Percentiles rank a stretch among this genome's conserved stretches.
phyloP scores from a whole-genome alignment of 2,113 vertebrate genomes.

The Cyrtonyx montezumae region DNA sequence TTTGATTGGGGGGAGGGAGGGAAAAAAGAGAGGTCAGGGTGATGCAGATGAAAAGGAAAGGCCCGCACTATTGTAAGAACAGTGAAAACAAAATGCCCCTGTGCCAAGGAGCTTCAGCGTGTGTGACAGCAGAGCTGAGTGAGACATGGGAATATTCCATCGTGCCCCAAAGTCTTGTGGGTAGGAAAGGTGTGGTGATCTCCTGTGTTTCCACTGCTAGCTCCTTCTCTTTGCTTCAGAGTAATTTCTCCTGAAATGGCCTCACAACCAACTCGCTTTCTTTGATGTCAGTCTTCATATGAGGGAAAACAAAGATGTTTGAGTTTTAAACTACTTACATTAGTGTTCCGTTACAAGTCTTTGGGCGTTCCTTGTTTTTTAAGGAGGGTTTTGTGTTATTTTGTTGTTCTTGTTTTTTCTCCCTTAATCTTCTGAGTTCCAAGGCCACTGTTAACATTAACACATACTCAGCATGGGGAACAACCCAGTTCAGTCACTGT shows the following conservation, averaged over 20 bases:
- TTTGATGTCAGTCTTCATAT: slow-evolving; percentile 24
- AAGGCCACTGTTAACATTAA: slow-evolving; percentile 30
- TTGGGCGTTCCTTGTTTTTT: slow-evolving; percentile 48
- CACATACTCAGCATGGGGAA: slow-evolving; percentile 42
- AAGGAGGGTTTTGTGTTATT: slow-evolving; percentile 12
- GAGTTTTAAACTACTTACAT: slow-evolving; percentile 40
- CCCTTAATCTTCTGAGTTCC: not conserved
- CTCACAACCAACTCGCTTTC: not conserved
- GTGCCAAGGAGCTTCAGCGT: not conserved
- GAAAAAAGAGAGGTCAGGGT: slow-evolving; percentile 27
- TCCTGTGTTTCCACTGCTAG: not conserved
- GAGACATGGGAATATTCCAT: not conserved
- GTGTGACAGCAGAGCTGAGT: not conserved
- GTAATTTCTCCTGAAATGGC: not conserved
- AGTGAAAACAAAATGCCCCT: slow-evolving; percentile 13
- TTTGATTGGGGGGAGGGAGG: not conserved
- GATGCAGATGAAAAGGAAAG: not conserved
- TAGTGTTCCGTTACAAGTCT: slow-evolving; percentile 45
- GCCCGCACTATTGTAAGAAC: not conserved
- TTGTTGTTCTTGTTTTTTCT: not conserved
- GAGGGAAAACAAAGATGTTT: slow-evolving; percentile 11
- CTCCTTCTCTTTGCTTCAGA: not conserved
- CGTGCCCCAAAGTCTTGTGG: not conserved
- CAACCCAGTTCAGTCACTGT: not conserved
- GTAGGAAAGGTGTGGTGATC: not conserved